These are phyloP conservation scores for Colostygia pectinataria DNA, from an alignment of 2,888 invertebrate species.

Conservation along the genomic window DNA sequence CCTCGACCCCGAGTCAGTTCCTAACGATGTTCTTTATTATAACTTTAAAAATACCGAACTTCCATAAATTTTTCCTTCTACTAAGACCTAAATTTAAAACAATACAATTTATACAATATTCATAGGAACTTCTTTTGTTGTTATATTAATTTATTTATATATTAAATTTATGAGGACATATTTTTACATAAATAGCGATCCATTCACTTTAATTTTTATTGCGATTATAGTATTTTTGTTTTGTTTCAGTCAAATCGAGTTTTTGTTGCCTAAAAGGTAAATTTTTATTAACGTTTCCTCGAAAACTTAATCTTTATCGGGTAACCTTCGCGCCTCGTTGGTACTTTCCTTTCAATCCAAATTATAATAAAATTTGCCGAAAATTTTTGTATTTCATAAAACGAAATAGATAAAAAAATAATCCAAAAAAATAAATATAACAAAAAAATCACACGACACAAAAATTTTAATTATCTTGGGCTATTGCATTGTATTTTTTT, in stretches of 20 bases:
- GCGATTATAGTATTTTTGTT: slow-evolving; percentile 52
- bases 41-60: slow-evolving; percentile 82
- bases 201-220: slow-evolving; percentile 70
- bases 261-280: slow-evolving; percentile 57
- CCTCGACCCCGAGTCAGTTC: slow-evolving; percentile 69
- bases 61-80: slow-evolving; percentile 81
- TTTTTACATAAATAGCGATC: slow-evolving; percentile 83
- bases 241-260: slow-evolving; percentile 54
- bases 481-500: slow-evolving; percentile 79
- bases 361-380: slow-evolving; percentile 60
- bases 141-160: slow-evolving; percentile 81
- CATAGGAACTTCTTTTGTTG: slow-evolving; percentile 83
- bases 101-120: slow-evolving; percentile 82
- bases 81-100: slow-evolving; percentile 82
- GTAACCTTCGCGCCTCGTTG: slow-evolving; percentile 65
- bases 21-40: slow-evolving; percentile 73
- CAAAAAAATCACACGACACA: slow-evolving; percentile 59
- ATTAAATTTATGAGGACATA: slow-evolving; percentile 79
- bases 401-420: slow-evolving; percentile 49
- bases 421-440: slow-evolving; percentile 51
- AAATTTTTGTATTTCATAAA: slow-evolving; percentile 73
- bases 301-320: slow-evolving; percentile 70
- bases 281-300: slow-evolving; percentile 72
- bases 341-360: slow-evolving; percentile 68
- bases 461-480: slow-evolving; percentile 73